Evolutionary conservation across 2,113 vertebrate genomes (phyloP).

Genomic region (Pelusios castaneus): DNA sequence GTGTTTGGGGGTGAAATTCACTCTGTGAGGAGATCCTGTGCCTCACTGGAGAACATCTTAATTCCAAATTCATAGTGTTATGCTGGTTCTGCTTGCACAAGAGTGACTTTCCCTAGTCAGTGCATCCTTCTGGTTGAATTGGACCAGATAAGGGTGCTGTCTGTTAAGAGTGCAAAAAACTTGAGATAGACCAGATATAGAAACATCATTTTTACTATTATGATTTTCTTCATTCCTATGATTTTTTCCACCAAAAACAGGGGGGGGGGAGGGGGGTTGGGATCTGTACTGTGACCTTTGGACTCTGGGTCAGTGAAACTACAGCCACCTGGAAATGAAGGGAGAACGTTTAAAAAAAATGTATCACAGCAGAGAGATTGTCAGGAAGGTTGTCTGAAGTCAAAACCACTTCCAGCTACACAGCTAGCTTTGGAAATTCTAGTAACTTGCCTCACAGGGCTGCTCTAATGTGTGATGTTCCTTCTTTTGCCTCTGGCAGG

Average conservation of each 20-base stretch:
- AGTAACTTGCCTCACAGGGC: rapidly evolving
- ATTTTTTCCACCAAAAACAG: background rate
- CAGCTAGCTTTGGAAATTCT: rapidly evolving
- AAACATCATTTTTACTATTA: background rate
- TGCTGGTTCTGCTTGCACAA: background rate
- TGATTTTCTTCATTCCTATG: background rate
- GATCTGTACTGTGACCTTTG: background rate
- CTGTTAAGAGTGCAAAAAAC: background rate
- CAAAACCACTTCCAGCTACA: background rate
- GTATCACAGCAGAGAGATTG: background rate
- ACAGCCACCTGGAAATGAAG: background rate
- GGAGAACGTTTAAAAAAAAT: background rate
- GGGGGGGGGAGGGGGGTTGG: background rate
- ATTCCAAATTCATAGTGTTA: background rate
- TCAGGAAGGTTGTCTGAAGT: background rate
- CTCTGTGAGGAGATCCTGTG: background rate
- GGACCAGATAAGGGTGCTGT: background rate
- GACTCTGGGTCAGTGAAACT: background rate
- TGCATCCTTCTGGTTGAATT: background rate
- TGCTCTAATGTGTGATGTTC: rapidly evolving
- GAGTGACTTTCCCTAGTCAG: background rate
- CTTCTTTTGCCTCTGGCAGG: rapidly evolving
- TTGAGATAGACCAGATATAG: background rate
- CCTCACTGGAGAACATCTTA: background rate
- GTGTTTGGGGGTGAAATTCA: background rate